These are phyloP conservation scores for Eumerus sabulonum DNA, from an alignment of 2,888 invertebrate genomes.

Conservation along the genomic window DNA sequence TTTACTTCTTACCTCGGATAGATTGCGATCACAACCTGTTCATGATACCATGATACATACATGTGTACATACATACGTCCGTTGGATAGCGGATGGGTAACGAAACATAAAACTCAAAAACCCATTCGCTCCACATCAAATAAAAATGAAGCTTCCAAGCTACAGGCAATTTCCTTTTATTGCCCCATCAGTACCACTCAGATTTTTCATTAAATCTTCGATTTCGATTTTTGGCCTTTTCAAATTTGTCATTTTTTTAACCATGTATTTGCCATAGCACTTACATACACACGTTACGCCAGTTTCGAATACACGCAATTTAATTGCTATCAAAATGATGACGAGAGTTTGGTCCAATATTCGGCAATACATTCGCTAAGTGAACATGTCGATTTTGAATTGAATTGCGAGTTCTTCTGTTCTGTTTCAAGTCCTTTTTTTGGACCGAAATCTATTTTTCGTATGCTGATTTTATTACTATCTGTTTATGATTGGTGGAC, in stretches of 20 bases:
- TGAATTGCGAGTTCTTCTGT: slow-evolving; percentile 32
- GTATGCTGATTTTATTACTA: not conserved
- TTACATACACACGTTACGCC: slow-evolving; percentile 23
- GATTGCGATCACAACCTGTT: no score
- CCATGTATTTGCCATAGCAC: not conserved
- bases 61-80: no score
- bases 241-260: not conserved
- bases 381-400: slow-evolving; percentile 39
- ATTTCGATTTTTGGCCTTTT: slow-evolving; percentile 30
- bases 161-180: no score
- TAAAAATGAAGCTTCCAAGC: no score
- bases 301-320: slow-evolving; percentile 40
- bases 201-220: slow-evolving; percentile 57
- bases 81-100: no score
- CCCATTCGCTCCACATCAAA: not conserved
- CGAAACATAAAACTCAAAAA: no score
- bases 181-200: not conserved
- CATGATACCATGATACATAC: no score
- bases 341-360: slow-evolving; percentile 37
- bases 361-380: slow-evolving; percentile 25
- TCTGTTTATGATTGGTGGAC: not conserved
- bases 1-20: no score
- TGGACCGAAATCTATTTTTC: not conserved
- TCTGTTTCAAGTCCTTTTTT: slow-evolving; percentile 6
- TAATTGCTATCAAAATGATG: slow-evolving; percentile 52